Evolutionary conservation across 2,888 invertebrate genomes (phyloP), one percentile per base, ranked within the genome.

Genomic region (Caradrina clavipalpis): DNA sequence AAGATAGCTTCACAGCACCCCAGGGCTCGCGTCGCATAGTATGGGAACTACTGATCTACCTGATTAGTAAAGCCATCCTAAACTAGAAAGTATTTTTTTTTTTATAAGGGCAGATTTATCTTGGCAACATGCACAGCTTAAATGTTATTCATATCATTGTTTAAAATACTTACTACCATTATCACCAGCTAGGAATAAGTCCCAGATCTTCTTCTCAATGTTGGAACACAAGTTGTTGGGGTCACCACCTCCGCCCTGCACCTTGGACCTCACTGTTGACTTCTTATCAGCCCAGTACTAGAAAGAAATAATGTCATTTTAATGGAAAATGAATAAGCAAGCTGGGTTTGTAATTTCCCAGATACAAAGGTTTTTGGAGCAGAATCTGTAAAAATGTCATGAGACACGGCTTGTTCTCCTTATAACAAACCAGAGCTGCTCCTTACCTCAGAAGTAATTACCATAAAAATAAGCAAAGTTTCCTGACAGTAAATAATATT

Each of bases 231-330:
- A 71, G 51, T 83, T 92, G 62, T 92, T 93, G 13, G 95, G 89
- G 58, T 95, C 92, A 3, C 94, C 94, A 1, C 93, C 93, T 22
- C 89, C 85, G 11, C 92, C 86, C 35, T 87, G 79, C 1, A 95
- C 95, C 81, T 95, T 95, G 5, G 93, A 88, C 73, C 95, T 89
- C 0, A 96, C 94, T 51, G 94, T 92, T 2, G 95, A 95, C 74
- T 96, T 96, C 76, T 96, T 96, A 73, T 96, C 96, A 5, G 95
- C 95, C 96, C 96, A 96, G 64, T 91, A 96, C 96, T 96, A 86
- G 45, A 89, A 91, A 73, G 73, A 63, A 56, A 31, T 19, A 31
- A 47, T 21, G 22, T 57, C 57, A 65, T n/a, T 17, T 15, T n/a
- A 22, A 21, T 15, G 6, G 15, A 26, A 42, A n/a, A 2, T 19